Base-by-base conservation (phyloP, 92 coral and sea anemone species). In the Epizoanthus stellaris region DNA sequence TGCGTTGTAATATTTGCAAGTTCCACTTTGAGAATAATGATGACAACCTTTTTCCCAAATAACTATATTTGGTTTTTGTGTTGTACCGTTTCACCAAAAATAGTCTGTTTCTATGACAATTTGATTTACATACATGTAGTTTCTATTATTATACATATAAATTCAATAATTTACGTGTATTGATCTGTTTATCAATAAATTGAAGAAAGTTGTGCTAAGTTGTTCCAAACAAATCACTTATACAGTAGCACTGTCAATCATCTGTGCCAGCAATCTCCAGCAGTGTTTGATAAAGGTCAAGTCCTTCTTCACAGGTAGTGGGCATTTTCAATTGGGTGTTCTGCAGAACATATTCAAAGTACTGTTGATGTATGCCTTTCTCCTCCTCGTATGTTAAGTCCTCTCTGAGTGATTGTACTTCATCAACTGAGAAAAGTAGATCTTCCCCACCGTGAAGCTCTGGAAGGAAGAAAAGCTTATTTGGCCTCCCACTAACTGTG, bases 401-500 rank as follows among this genome's bases (percentile, higher is more conserved):
- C 73, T 91, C 91, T 72, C 85, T 57, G 52, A 91, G 86, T 80
- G 91, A 91, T 45, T 91, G 64, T 66, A 91, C 75, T 82, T 81
- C 84, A 73, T 75, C 80, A 49, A 75, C 90, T 45, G 85, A 61
- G 77, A 88, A 85, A 85, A 88, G 90, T 76, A 85, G 75, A 73
- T 85, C 89, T 52, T 39, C 91, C 58, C 95, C 90, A n/a, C 90
- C 92, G 56, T 91, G 88, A 61, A 79, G 77, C 67, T 92, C 90
- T 89, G 90, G 90, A 58, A 88, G 88, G 82, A 53, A 84, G 80
- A 77, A 91, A 16, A 88, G 94, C 80, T 91, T 88, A 73, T 91
- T 87, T 10, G 92, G 92, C 85, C 92, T 88, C 62, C 94, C 94
- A 85, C 92, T 88, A 52, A 91, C 71, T 49, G 89, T 88, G 82